phyloP scores from a whole-genome alignment of 2,888 invertebrate species.

The Rhaphigaster nebulosa region DNA sequence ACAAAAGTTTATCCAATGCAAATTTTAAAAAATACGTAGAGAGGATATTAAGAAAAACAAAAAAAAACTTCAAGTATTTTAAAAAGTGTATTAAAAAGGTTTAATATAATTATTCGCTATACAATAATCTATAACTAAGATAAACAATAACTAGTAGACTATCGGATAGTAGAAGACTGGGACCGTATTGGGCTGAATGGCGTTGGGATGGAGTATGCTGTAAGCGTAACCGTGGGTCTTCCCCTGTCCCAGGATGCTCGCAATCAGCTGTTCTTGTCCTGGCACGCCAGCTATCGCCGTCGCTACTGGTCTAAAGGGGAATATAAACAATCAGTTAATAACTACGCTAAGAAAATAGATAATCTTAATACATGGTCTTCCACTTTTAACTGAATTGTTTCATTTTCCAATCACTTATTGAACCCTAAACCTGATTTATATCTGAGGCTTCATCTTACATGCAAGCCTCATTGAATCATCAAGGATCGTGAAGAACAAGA shows the following conservation, averaged over 20 bases:
- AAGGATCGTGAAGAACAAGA: no score
- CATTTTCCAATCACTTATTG: no score
- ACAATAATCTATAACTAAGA: background rate
- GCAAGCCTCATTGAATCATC: no score
- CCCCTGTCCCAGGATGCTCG: slow-evolving; percentile 57
- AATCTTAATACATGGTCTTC: background rate
- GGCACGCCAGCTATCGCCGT: slow-evolving; percentile 81
- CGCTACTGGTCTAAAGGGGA: slow-evolving; percentile 73
- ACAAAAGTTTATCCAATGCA: no score
- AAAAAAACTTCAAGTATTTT: background rate
- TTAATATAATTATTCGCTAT: background rate
- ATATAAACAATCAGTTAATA: background rate
- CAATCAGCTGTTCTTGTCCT: slow-evolving; percentile 64
- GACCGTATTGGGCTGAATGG: slow-evolving; percentile 18
- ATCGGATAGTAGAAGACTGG: slow-evolving; percentile 54
- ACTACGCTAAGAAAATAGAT: background rate
- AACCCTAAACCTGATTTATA: no score
- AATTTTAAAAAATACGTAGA: no score
- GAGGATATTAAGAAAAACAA: no score
- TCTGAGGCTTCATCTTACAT: no score
- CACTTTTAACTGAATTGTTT: background rate
- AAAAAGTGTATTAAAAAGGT: background rate
- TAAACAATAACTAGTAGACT: slow-evolving; percentile 12
- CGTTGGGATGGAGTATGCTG: slow-evolving; percentile 62
- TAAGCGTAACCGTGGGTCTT: slow-evolving; percentile 61